These are phyloP conservation scores for Macrophya alboannulata DNA, from an alignment of 2,888 invertebrate genomes.

Conservation along the genomic window DNA sequence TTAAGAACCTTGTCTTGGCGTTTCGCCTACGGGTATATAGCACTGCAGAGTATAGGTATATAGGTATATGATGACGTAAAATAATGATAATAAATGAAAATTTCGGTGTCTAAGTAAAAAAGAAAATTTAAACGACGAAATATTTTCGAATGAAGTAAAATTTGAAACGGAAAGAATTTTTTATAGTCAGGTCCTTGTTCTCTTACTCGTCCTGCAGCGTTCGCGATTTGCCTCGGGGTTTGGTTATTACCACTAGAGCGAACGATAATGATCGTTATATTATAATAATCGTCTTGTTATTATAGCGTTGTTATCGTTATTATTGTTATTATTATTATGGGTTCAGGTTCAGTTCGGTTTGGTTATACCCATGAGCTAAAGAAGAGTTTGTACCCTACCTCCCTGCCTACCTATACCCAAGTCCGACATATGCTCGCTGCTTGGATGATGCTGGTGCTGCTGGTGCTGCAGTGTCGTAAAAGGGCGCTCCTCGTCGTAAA, in stretches of 20 bases:
- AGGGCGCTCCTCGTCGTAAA: conserved; percentile 65
- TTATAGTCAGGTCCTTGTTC: not conserved
- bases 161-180: not conserved
- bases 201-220: not conserved
- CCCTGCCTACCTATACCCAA: no score
- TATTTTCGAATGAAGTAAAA: no score
- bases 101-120: no score
- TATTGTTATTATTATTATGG: conserved; percentile 24
- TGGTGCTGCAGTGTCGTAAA: conserved; percentile 65
- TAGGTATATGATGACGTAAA: no score
- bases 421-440: no score
- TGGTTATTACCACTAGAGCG: not conserved
- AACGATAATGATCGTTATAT: conserved; percentile 1
- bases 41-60: not conserved
- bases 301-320: conserved; percentile 21
- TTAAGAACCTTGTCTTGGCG: not conserved
- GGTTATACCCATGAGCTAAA: not conserved
- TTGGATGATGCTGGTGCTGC: no score
- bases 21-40: not conserved
- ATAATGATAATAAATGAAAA: no score
- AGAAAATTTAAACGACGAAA: no score
- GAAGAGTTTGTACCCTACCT: not conserved
- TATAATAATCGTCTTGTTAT: conserved; percentile 14
- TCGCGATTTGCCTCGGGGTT: not conserved
- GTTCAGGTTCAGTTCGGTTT: conserved; percentile 30